Evolutionary conservation across 2,888 invertebrate genomes (phyloP).

Genomic region (Allacma fusca): DNA sequence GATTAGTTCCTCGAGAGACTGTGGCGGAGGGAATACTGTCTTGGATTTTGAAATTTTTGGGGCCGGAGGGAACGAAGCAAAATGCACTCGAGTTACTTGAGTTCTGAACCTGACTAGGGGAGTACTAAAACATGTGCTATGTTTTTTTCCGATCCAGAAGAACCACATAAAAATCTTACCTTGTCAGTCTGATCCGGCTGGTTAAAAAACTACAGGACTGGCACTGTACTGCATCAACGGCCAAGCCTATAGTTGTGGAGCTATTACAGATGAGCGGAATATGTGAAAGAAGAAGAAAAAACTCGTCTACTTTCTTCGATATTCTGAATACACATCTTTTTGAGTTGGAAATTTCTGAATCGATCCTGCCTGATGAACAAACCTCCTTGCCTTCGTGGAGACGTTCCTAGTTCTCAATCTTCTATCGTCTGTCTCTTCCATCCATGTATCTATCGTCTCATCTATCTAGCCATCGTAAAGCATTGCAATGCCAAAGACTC

Average conservation of each 20-base stretch:
- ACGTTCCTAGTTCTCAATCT: conserved; percentile 23
- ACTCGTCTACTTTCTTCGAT: background rate
- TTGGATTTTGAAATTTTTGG: no score
- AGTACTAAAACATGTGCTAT: no score
- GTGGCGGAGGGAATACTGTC: no score
- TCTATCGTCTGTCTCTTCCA: conserved; percentile 28
- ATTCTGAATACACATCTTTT: conserved; percentile 25
- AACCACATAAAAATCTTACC: no score
- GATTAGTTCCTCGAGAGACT: no score
- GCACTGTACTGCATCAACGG: no score
- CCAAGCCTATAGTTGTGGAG: background rate
- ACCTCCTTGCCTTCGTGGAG: conserved; percentile 20
- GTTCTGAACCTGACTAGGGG: no score
- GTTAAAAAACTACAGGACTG: no score
- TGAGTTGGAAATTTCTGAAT: conserved; percentile 26
- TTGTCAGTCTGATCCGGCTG: no score
- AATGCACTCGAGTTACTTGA: no score
- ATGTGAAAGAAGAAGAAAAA: conserved; percentile 18
- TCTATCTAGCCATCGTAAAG: conserved; percentile 20
- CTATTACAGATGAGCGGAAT: background rate
- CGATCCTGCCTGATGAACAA: conserved; percentile 43
- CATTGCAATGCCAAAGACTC: conserved; percentile 18
- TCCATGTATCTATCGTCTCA: conserved; percentile 26
- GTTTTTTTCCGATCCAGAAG: no score
- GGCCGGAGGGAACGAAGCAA: no score